Percentiles rank a stretch among this genome's conserved stretches.
These are phyloP conservation scores for Macroramphosus scolopax DNA, from an alignment of 2,797 vertebrate species.

Conservation along the genomic window DNA sequence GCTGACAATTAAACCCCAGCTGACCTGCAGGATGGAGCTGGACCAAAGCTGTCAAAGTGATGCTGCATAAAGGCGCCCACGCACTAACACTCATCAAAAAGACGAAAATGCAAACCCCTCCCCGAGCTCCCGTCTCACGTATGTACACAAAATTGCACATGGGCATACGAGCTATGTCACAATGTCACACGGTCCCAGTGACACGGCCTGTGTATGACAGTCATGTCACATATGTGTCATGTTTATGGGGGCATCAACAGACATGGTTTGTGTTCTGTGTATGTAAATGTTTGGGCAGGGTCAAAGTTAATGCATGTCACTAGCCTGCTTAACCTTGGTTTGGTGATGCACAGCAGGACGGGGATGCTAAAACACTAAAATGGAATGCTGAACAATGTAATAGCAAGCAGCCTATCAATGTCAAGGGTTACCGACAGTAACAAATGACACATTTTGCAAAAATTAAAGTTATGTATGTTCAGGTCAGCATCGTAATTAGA, in stretches of 20 bases:
- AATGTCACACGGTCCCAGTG: constrained; percentile 53
- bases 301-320: constrained; percentile 69
- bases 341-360: constrained; percentile 34
- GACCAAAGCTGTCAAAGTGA: constrained; percentile 56
- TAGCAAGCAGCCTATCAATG: constrained; percentile 1
- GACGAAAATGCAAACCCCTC: constrained; percentile 16
- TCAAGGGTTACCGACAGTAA: no score
- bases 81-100: constrained; percentile 39
- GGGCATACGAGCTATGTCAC: constrained; percentile 39
- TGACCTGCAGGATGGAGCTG: constrained; percentile 69
- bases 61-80: constrained; percentile 48
- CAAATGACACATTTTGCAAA: constrained; percentile 2
- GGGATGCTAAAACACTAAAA: constrained; percentile 17
- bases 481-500: no score
- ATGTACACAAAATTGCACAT: constrained; percentile 28
- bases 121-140: not conserved
- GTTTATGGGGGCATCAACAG: constrained; percentile 59
- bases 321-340: constrained; percentile 61
- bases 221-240: constrained; percentile 62
- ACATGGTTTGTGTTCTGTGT: constrained; percentile 58
- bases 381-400: constrained; percentile 24
- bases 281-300: constrained; percentile 67
- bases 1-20: constrained; percentile 79
- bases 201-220: constrained; percentile 52
- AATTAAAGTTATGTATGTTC: not conserved